Conservation (phyloP, 2,113 vertebrate genomes). For the Galbula dea region DNA sequence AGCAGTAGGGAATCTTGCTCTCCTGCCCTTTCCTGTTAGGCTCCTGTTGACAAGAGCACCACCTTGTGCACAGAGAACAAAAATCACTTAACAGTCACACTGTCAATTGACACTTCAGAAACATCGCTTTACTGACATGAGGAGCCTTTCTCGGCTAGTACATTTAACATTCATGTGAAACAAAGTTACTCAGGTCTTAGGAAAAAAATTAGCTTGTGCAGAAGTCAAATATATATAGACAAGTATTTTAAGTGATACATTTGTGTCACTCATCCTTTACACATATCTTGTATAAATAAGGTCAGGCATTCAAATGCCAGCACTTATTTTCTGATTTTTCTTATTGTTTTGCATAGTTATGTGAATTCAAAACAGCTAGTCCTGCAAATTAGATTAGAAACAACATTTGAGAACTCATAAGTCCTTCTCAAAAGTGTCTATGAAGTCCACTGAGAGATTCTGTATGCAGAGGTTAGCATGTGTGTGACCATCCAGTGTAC, state of each 20-base stretch:
- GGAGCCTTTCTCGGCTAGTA: background rate
- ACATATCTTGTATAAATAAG: background rate
- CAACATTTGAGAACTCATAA: background rate
- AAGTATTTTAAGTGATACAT: background rate
- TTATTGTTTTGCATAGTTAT: background rate
- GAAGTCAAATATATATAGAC: background rate
- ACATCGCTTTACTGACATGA: rapidly evolving
- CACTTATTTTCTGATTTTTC: background rate
- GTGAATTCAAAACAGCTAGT: background rate
- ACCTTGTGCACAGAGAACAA: background rate
- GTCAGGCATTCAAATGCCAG: background rate
- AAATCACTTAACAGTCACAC: rapidly evolving
- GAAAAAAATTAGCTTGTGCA: background rate
- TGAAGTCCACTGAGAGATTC: background rate
- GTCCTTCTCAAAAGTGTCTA: background rate
- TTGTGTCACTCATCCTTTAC: background rate
- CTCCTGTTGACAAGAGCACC: background rate
- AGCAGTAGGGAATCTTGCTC: rapidly evolving
- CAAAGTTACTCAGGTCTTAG: background rate
- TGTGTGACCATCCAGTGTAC: background rate
- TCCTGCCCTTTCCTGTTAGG: rapidly evolving
- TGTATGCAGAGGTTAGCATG: background rate
- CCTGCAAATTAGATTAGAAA: background rate
- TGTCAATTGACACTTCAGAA: rapidly evolving
- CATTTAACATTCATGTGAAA: background rate